Base-by-base conservation (phyloP, 2,113 vertebrate genomes). In the Chaetodon auriga region DNA sequence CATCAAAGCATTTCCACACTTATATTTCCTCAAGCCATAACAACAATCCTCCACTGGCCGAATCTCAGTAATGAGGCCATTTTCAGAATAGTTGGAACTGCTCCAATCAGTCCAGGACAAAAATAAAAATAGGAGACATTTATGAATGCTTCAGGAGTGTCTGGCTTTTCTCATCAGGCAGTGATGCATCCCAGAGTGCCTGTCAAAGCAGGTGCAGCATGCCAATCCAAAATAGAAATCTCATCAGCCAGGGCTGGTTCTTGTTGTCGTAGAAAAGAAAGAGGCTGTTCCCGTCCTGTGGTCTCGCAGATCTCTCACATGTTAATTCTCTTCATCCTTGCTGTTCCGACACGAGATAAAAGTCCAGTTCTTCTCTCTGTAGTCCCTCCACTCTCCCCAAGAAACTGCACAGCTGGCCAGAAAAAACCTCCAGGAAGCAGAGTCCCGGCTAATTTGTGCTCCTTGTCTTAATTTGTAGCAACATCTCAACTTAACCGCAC, bases 401-500 rank as follows among this genome's bases (percentile, higher is more conserved):
- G 55, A 77, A 60, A 21, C 49, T 66, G 72, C 61, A 76, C 66
- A 83, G 57, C 53, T 78, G 64, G 70, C 21, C 51, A 51, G n/a
- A 45, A 51, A 53, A 58, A 65, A 46, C 21, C 38, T 57, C 30
- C 48, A 79, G 25, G 16, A 82, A 71, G 51, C 54, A 18, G 19
- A 25, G 36, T 35, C 68, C 43, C 7, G 8, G 43, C 70, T 70
- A 81, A 60, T 87, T 82, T 68, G 60, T 25, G n/a, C 13, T 30
- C 71, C 78, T 77, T 25, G 45, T 76, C 68, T 76, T 69, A 72
- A 77, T 88, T 65, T 75, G 58, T 35, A 53, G 64, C 55, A 86
- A 53, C 73, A 62, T 82, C 36, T 80, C 23, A 68, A 51, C 23
- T 75, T 71, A 12, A 45, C 76, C 71, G 25, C 46, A 16, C 74